These are phyloP conservation scores for Hirtodrosophila trivittata DNA, from an alignment of 2,888 invertebrate species.

Conservation along the genomic window DNA sequence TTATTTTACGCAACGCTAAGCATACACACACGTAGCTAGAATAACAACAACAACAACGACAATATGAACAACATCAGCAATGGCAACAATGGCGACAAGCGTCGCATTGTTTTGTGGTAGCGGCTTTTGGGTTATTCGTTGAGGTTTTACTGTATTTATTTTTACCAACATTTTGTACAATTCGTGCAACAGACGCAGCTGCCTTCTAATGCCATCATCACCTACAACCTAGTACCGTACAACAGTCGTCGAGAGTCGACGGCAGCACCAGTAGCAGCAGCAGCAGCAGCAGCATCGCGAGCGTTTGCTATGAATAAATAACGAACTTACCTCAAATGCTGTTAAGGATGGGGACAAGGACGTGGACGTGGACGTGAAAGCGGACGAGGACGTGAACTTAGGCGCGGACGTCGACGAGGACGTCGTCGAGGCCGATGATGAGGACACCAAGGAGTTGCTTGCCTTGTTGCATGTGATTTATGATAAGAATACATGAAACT, in stretches of 20 bases:
- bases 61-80: slow-evolving; percentile 23
- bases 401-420: slow-evolving; percentile 20
- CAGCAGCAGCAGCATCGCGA: slow-evolving; percentile 17
- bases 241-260: not conserved
- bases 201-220: slow-evolving; percentile 53
- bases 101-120: slow-evolving; percentile 72
- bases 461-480: slow-evolving; percentile 64
- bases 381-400: slow-evolving; percentile 20
- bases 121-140: slow-evolving; percentile 52
- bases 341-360: slow-evolving; percentile 14
- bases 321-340: slow-evolving; percentile 46
- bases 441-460: slow-evolving; percentile 3
- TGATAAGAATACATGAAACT: slow-evolving; percentile 69
- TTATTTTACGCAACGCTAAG: slow-evolving; percentile 73
- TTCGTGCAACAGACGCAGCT: slow-evolving; percentile 44
- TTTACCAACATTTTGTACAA: slow-evolving; percentile 59
- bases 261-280: not conserved
- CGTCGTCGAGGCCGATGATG: slow-evolving; percentile 24
- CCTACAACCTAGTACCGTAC: slow-evolving; percentile 13
- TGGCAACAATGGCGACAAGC: slow-evolving; percentile 56
- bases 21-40: slow-evolving; percentile 56
- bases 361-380: slow-evolving; percentile 27
- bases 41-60: slow-evolving; percentile 28
- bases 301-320: slow-evolving; percentile 72
- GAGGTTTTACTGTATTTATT: slow-evolving; percentile 67